A percentile compares a stretch with the other conserved stretches of the same genome.
phyloP scores from a whole-genome alignment of 1,140 invertebrate genomes.

The Drosophila pallidifrons region DNA sequence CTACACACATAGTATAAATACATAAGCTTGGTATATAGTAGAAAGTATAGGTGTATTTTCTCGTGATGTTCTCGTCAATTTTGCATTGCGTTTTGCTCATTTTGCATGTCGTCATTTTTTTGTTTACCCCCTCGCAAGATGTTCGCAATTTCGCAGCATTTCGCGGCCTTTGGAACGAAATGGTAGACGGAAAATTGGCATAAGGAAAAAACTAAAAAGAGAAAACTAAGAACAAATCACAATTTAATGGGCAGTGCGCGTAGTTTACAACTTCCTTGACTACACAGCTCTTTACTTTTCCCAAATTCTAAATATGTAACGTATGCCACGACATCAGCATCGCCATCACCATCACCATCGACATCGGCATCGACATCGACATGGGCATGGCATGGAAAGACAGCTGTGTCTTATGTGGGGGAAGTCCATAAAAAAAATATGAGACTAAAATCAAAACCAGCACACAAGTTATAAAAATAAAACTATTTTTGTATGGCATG shows the following conservation, averaged over 20 bases:
- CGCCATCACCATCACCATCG: slow-evolving; percentile 19
- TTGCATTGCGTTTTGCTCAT: slow-evolving; percentile 36
- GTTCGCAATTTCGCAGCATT: slow-evolving; percentile 36
- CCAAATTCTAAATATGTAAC: slow-evolving; percentile 6
- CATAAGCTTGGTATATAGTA: slow-evolving; percentile 6
- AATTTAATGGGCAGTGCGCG: slow-evolving; percentile 61
- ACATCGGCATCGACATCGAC: slow-evolving; percentile 50
- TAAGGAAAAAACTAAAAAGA: slow-evolving; percentile 8
- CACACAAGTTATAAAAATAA: slow-evolving; percentile 82
- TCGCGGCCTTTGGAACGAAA: slow-evolving; percentile 54
- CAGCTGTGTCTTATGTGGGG: slow-evolving; percentile 79
- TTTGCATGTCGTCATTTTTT: slow-evolving; percentile 76
- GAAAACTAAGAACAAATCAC: slow-evolving; percentile 61
- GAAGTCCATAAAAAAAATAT: slow-evolving; percentile 77
- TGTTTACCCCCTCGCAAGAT: slow-evolving; percentile 62
- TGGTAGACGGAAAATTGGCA: slow-evolving; percentile 11
- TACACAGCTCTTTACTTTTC: slow-evolving; percentile 25
- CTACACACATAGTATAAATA: slow-evolving; percentile 11
- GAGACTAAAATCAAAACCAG: slow-evolving; percentile 73
- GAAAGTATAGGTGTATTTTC: slow-evolving; percentile 22
- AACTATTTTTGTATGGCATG: slow-evolving; percentile 74
- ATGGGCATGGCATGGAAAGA: slow-evolving; percentile 68
- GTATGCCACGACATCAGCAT: slow-evolving; percentile 2
- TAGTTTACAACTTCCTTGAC: slow-evolving; percentile 76
- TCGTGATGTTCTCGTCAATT: slow-evolving; percentile 47